phyloP scores from a whole-genome alignment of 1,140 invertebrate genomes.

The Steinernema khuongi region DNA sequence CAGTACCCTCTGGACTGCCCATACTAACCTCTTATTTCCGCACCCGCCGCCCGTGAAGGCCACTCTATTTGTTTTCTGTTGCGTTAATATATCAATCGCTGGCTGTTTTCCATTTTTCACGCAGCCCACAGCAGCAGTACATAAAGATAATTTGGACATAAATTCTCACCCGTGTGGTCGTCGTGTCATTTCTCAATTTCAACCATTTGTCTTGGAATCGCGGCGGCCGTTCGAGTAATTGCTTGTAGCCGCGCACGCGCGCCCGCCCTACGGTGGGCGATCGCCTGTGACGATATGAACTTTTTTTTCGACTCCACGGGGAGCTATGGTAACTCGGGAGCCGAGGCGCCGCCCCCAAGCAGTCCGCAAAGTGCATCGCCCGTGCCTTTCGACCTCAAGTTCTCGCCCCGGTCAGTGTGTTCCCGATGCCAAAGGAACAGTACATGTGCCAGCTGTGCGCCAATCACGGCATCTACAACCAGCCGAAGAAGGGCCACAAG shows the following conservation, averaged over 20 bases:
- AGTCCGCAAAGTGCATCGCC: not conserved
- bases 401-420: not conserved
- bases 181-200: conserved; percentile 4
- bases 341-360: not conserved
- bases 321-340: not conserved
- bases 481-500: conserved; percentile 56
- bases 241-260: not conserved
- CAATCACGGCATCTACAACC: conserved; percentile 54
- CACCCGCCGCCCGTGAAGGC: not conserved
- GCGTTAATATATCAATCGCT: not conserved
- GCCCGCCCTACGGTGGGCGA: not conserved
- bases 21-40: no score
- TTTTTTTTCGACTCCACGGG: not conserved
- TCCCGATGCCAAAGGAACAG: conserved; percentile 51
- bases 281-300: not conserved
- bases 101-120: not conserved
- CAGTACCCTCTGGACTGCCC: no score
- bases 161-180: not conserved
- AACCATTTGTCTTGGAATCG: not conserved
- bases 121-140: not conserved
- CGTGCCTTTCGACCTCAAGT: not conserved
- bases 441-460: conserved; percentile 56
- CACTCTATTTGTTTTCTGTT: not conserved
- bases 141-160: conserved; percentile 17
- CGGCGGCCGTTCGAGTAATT: not conserved